Base-by-base conservation (phyloP, 2,113 vertebrate genomes). In the Seriola rivoliana region DNA sequence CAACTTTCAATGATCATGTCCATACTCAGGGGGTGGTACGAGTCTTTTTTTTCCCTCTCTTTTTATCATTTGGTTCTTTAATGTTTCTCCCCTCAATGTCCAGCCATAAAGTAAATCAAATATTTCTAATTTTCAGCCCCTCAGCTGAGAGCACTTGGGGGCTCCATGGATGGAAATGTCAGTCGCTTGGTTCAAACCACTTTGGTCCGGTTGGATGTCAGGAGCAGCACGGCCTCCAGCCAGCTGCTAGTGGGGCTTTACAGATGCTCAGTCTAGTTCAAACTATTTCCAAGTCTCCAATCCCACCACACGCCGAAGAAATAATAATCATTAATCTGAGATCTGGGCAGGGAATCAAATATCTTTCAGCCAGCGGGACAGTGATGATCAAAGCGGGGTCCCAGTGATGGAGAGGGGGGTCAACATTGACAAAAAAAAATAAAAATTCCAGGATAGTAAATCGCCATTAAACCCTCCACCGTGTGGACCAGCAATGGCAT, bases 1-100 rank as follows among this genome's bases (percentile, higher is more conserved):
- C 94, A 95, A 95, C 94, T 93, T 93, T 93, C 90, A 94, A 92
- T 69, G 63, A 91, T 89, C 85, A 38, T 69, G 87, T 90, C 90
- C 90, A 75, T 63, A 87, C 57, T 75, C 82, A 89, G 84, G 75
- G 89, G 74, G 57, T 54, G 50, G 48, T 71, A 58, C 70, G 64
- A 82, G 78, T 91, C 75, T 87, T 25, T 58, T 40, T 40, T 50
- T 42, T 5, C 1, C 1, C 6, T 58, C 19, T 71, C 9, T 46
- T 88, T 66, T 52, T 19, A 81, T 88, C 82, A 82, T 87, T 92
- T 90, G 88, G 67, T 85, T 88, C 69, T 69, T 71, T 71, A 25
- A 21, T 85, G n/a, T 71, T 71, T 40, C 19, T 32, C 76, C 79
- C 81, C 80, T 87, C 77, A 69, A 60, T 71, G 71, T 90, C 71